Evolutionary conservation across 1,140 invertebrate genomes (phyloP), one percentile per base, ranked within the genome.

Genomic region (Drosophila azteca): DNA sequence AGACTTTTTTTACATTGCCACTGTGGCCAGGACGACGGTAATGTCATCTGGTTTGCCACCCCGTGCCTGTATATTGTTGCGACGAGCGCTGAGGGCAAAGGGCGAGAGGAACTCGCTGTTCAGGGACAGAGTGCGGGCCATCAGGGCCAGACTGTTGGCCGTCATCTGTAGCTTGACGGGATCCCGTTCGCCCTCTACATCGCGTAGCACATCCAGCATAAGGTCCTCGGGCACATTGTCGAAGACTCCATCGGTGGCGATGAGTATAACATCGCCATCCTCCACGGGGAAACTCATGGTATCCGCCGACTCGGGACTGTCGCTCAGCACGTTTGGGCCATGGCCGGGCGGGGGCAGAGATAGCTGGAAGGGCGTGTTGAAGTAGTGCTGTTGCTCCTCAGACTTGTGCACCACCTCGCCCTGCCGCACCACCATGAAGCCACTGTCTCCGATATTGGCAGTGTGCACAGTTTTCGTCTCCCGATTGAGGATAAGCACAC

Each of bases 401-500:
- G 97, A 98, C 59, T 97, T 94, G 92, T 98, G 96, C 20, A 99
- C 95, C 13, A 99, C 95, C 77, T 96, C 94, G 1, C 96, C 96
- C 45, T 95, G 94, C 15, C 98, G 93, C 44, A 99, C 96, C 39
- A 99, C 95, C 92, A 99, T 95, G 92, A 98, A 99, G 13, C 98
- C 98, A 90, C 97, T 99, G 92, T 99, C 98, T n/a, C 98, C 98
- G 72, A 99, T 97, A 93, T 99, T 99, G 9, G 98, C 98, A 7
- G 98, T 96, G 80, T 98, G 97, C 78, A 99, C 94, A 63, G 95
- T 96, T 84, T 95, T 95, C 63, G 97, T 97, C 87, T 96, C 96
- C 75, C 96, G 95, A 92, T 98, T 97, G 50, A 99, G 92, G 52
- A 99, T 95, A 73, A 99, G 95, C 35, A 99, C 96, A 93, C 98